Base-by-base conservation (phyloP, 2,113 vertebrate genomes). In the Seriola quinqueradiata region DNA sequence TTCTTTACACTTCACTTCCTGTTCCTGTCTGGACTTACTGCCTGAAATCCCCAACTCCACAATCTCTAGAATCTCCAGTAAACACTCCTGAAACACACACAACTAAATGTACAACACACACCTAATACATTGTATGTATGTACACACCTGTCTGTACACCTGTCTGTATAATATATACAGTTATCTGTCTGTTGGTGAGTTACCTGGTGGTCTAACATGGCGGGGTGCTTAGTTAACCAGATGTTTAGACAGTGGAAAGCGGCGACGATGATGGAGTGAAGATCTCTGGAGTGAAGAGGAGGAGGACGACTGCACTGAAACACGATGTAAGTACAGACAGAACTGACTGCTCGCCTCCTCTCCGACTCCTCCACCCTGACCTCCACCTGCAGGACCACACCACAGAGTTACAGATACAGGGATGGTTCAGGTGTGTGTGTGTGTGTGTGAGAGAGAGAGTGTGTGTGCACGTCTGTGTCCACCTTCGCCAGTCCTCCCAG, bases 261-360 rank as follows among this genome's bases (percentile, higher is more conserved):
- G 1, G 97, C 97, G 0, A 98, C 97, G 0, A 99, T 99, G 96
- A 98, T 97, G 83, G 98, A 99, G 94, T 99, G 98, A 17, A 99
- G 96, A 77, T 99, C 98, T 6, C 97, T 94, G 75, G 97, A 98
- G 93, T 99, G 98, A 32, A 97, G 95, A 0, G 97, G 97, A 23
- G 97, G 97, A 0, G 97, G 98, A 12, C 98, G 96, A 81, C 97
- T 96, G 90, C 98, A 99, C 93, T 98, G 98, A 89, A 96, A 96
- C 59, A 97, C 97, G 0, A 99, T 99, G 81, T 97, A 98, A 77
- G 94, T 90, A 76, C 98, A 99, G 36, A 99, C 95, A 0, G 97
- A 97, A 25, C 96, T 96, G 50, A 99, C 94, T 0, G 95, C 97
- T 16, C 96, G 93, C 88, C 95, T 96, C 17, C 92, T 92, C 34